phyloP scores from a whole-genome alignment of 2,797 vertebrate genomes.

The Acanthis flammea region DNA sequence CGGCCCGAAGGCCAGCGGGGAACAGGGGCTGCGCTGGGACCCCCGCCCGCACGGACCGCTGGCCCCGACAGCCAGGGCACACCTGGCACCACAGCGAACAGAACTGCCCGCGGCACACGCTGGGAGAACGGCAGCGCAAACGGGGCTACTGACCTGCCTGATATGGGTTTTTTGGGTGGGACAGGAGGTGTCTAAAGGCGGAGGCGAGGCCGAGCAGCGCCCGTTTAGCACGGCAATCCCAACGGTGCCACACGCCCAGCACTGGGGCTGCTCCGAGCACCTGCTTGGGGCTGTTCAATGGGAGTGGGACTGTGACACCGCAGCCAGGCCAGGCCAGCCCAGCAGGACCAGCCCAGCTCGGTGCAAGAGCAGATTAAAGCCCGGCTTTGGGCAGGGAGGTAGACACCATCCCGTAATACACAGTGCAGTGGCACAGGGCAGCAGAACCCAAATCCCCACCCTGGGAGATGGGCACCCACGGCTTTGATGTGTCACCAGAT shows the following conservation, averaged over 20 bases:
- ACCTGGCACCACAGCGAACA: fast-evolving
- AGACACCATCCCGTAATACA: neutral
- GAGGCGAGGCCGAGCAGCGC: neutral
- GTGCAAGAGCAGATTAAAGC: neutral
- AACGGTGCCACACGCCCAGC: neutral
- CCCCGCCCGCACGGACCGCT: neutral
- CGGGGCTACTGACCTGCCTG: fast-evolving
- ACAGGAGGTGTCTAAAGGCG: neutral
- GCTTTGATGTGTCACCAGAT: fast-evolving
- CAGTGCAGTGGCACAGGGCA: neutral
- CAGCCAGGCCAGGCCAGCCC: neutral
- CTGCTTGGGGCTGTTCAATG: neutral
- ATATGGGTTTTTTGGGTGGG: neutral
- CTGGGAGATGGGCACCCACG: neutral
- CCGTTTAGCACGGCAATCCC: fast-evolving
- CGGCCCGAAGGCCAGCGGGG: neutral
- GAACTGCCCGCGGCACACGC: neutral
- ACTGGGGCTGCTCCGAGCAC: neutral
- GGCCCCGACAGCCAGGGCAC: neutral
- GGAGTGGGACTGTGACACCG: neutral
- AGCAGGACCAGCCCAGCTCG: fast-evolving
- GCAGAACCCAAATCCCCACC: neutral
- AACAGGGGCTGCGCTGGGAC: neutral
- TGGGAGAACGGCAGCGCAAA: fast-evolving
- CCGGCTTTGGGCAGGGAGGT: neutral